Evolutionary conservation across 2,113 vertebrate genomes (phyloP).

Genomic region (Macquaria ambigua): DNA sequence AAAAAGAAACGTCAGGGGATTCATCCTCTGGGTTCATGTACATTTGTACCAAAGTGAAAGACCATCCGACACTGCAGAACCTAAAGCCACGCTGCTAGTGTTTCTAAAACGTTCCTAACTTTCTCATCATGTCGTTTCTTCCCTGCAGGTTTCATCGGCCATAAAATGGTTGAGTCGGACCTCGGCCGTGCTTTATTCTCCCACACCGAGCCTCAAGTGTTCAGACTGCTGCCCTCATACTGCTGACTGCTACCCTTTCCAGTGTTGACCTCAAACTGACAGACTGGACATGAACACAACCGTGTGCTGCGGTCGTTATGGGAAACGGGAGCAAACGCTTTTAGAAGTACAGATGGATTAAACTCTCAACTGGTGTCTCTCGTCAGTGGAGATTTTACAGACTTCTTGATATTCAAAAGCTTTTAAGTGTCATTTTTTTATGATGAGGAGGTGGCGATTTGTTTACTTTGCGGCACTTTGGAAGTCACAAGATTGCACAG

Average conservation of each 20-base stretch:
- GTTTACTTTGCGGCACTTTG: conserved; percentile 68
- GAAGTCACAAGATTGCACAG: too few species aligned
- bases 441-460: conserved; percentile 35
- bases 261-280: conserved; percentile 13
- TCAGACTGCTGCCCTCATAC: conserved; percentile 84
- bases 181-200: conserved; percentile 64
- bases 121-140: neutral
- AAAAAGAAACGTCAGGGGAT: too few species aligned
- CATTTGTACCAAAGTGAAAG: too few species aligned
- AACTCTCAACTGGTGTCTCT: conserved; percentile 42
- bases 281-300: conserved; percentile 5
- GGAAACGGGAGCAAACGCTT: conserved; percentile 23
- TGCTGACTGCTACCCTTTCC: neutral
- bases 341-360: neutral
- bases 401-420: conserved; percentile 73
- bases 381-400: conserved; percentile 50
- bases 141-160: conserved; percentile 95
- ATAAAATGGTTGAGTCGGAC: conserved; percentile 82
- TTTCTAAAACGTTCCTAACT: neutral
- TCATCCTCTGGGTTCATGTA: too few species aligned
- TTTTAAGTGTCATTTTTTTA: conserved; percentile 66
- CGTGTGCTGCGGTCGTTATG: conserved; percentile 4
- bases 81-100: neutral
- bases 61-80: neutral
- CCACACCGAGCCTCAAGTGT: conserved; percentile 87